phyloP scores from a whole-genome alignment of 2,888 invertebrate species.

The Dasypogon diadema region DNA sequence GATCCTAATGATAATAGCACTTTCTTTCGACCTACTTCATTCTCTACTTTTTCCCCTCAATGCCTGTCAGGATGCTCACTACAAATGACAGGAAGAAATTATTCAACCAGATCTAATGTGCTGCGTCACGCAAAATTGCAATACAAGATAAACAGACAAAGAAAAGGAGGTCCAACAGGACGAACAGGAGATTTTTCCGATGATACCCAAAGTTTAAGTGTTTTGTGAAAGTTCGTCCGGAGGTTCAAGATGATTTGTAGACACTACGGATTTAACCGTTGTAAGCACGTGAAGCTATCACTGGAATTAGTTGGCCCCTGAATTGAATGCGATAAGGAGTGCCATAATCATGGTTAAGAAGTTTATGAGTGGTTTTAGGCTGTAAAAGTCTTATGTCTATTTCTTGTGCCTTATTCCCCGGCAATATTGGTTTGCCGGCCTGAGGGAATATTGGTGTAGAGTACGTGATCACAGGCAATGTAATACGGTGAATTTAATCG shows the following conservation, averaged over 20 bases:
- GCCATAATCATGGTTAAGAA: not conserved
- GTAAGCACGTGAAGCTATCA: conserved; percentile 19
- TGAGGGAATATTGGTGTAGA: no score
- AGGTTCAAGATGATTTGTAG: conserved; percentile 30
- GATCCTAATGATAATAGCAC: conserved; percentile 39
- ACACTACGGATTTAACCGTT: conserved; percentile 25
- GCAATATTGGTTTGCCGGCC: no score
- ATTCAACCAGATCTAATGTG: conserved; percentile 38
- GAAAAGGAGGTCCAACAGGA: conserved; percentile 1
- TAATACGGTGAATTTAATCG: no score
- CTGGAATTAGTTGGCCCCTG: not conserved
- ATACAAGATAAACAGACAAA: conserved; percentile 38
- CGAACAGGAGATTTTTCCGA: conserved; percentile 13
- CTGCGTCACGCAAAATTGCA: conserved; percentile 40
- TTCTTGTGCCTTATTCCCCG: no score
- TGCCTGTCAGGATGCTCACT: conserved; percentile 34
- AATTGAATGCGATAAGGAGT: not conserved
- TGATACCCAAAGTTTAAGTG: conserved; percentile 24
- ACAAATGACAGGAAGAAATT: conserved; percentile 35
- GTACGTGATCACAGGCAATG: no score
- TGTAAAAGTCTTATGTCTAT: no score
- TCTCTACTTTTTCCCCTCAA: conserved; percentile 1
- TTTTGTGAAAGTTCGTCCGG: conserved; percentile 33
- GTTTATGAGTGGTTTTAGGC: no score
- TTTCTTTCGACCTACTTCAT: conserved; percentile 20